A percentile compares a stretch with the other conserved stretches of the same genome.
Conservation (phyloP, 2,888 invertebrate species). For the Perizoma affinitatum region DNA sequence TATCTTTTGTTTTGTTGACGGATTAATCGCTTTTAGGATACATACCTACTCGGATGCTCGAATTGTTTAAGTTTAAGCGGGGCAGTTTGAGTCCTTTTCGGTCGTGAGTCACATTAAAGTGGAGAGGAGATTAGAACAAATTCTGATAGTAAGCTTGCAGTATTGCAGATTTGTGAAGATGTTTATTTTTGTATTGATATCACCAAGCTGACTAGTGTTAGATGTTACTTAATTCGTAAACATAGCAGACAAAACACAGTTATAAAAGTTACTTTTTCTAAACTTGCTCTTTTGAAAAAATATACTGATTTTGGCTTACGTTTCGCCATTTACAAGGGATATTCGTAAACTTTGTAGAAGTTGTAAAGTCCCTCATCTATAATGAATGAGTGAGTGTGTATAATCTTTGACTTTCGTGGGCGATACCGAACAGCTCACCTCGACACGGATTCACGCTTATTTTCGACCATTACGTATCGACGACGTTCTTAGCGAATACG, state of each 20-base stretch:
- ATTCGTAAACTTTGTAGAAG: too few species aligned
- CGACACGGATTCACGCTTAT: constrained; percentile 49
- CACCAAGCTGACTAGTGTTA: too few species aligned
- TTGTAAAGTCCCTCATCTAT: too few species aligned
- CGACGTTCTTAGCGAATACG: constrained; percentile 1
- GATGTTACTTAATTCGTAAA: too few species aligned
- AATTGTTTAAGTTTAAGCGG: neutral
- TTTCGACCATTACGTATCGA: constrained; percentile 47
- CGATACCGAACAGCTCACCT: constrained; percentile 44
- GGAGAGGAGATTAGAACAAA: neutral
- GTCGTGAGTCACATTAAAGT: neutral
- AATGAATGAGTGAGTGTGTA: neutral
- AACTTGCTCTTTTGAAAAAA: too few species aligned
- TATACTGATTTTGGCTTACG: too few species aligned
- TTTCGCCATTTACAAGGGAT: too few species aligned
- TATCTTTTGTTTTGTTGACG: constrained; percentile 26
- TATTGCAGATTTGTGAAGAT: too few species aligned
- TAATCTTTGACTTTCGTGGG: constrained; percentile 5
- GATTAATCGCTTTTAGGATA: constrained; percentile 22
- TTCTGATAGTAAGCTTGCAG: too few species aligned
- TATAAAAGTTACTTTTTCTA: too few species aligned
- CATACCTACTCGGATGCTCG: constrained; percentile 2
- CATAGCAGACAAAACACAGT: too few species aligned
- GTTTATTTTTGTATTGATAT: too few species aligned
- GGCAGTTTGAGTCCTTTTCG: neutral